Evolutionary conservation across 2,888 invertebrate species (phyloP).

Genomic region (Anorthoa munda): DNA sequence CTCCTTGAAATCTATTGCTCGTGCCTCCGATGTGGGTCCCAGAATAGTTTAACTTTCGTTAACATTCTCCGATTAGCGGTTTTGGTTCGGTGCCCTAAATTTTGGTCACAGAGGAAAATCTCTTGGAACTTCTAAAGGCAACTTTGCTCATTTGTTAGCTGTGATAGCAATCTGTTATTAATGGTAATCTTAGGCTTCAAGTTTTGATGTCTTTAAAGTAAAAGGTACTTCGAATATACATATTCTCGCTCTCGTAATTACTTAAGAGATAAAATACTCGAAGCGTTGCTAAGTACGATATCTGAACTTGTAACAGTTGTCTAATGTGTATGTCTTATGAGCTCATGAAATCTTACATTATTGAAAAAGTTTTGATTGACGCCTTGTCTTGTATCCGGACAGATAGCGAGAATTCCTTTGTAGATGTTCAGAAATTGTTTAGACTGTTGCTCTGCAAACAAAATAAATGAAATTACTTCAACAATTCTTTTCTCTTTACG

Average conservation of each 20-base stretch:
- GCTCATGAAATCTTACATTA: constrained; percentile 32
- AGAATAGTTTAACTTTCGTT: constrained; percentile 60
- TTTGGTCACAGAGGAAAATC: constrained; percentile 61
- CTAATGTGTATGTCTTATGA: constrained; percentile 2
- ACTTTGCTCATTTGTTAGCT: constrained; percentile 60
- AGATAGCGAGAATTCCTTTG: constrained; percentile 5
- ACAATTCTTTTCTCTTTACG: background rate
- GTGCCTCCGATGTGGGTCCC: constrained; percentile 37
- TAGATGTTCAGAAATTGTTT: constrained; percentile 13
- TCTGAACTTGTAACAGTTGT: constrained; percentile 20
- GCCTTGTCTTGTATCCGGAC: constrained; percentile 9
- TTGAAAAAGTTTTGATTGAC: constrained; percentile 54
- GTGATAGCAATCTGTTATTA: constrained; percentile 58
- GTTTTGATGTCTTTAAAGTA: constrained; percentile 49
- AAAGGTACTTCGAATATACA: constrained; percentile 33
- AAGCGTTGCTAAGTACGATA: constrained; percentile 17
- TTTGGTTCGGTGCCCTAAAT: constrained; percentile 58
- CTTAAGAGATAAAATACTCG: constrained; percentile 35
- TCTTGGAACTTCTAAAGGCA: constrained; percentile 49
- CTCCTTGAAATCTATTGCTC: constrained; percentile 53
- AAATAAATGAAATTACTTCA: constrained; percentile 2
- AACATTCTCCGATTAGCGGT: constrained; percentile 64
- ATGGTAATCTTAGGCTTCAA: constrained; percentile 50
- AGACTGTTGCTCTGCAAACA: constrained; percentile 1
- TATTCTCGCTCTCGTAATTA: constrained; percentile 39